A percentile compares a stretch with the other conserved stretches of the same genome.
These are phyloP conservation scores for Hydrocynus forskahlii DNA, from an alignment of 2,797 vertebrate genomes.

Conservation along the genomic window DNA sequence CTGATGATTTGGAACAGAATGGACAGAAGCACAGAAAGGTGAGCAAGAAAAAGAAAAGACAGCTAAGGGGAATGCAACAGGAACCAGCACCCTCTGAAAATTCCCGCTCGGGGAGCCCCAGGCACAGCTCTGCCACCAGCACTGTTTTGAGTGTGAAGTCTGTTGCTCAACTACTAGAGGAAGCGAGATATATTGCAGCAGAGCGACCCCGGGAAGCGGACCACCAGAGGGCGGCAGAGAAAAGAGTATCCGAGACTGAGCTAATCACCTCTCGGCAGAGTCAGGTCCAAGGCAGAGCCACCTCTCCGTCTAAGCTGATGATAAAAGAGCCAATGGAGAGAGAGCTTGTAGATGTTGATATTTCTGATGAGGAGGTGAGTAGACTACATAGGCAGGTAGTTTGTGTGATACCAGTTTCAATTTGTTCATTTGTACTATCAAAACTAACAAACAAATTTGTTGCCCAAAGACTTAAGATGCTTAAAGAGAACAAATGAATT, in stretches of 20 bases:
- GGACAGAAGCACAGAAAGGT: slow-evolving; percentile 27
- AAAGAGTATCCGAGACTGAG: slow-evolving; percentile 59
- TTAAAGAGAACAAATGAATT: neutral
- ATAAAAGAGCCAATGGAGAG: slow-evolving; percentile 74
- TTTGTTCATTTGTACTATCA: neutral
- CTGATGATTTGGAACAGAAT: slow-evolving; percentile 36
- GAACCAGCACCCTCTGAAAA: slow-evolving; percentile 16
- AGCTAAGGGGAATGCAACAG: neutral
- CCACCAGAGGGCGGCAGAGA: slow-evolving; percentile 48
- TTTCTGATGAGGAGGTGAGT: slow-evolving; percentile 61
- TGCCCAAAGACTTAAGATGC: neutral
- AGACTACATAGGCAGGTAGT: neutral
- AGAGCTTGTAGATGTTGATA: slow-evolving; percentile 72
- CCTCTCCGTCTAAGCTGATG: slow-evolving; percentile 62
- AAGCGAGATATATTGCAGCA: slow-evolving; percentile 50
- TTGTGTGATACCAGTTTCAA: neutral
- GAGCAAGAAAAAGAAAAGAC: slow-evolving; percentile 15
- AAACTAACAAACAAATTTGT: neutral
- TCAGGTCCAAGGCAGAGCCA: slow-evolving; percentile 52
- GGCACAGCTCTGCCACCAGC: slow-evolving; percentile 23
- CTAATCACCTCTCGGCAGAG: slow-evolving; percentile 74
- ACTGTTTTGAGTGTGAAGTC: slow-evolving; percentile 58
- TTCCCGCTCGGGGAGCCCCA: slow-evolving; percentile 45
- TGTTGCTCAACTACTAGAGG: slow-evolving; percentile 52
- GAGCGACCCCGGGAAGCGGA: slow-evolving; percentile 39